Evolutionary conservation across 2,888 invertebrate genomes (phyloP), one percentile per base, ranked within the genome.

Genomic region (Sericinus montela): DNA sequence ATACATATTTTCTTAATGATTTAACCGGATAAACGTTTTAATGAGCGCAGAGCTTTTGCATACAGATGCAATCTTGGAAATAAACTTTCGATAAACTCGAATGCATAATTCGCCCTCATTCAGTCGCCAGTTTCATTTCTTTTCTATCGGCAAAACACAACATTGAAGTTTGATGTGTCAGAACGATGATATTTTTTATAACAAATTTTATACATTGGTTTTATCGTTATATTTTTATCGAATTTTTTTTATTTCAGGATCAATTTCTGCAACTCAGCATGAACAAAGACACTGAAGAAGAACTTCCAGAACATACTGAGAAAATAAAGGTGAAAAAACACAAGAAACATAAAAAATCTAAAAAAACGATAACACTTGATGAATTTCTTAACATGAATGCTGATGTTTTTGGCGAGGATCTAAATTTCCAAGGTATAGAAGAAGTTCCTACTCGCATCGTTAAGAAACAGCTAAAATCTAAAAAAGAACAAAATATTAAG

Each of bases 331-430:
- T 67, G 23, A 87, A 86, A 59, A 87, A 88, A 57, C 81, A 81
- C 52, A 87, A 86, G 56, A 87, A 87, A 61, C 85, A 82, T 52
- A 87, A 85, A 59, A 86, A 85, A 56, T 80, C 85, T 0, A 88
- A 87, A 57, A 87, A 86, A 54, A 51, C 88, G 8, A 89, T 89
- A 52, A 87, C 89, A 11, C 71, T 89, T 10, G 84, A 88, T 58
- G 85, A 89, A 55, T 89, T 89, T 52, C 58, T 89, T 15, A 87
- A 78, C 58, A 89, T 89, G 89, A 88, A 89, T 56, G 75, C 78
- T 58, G 88, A 89, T 59, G 83, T 89, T 1, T 89, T 89, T 65
- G 87, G 87, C 25, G 86, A 88, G 64, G 85, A 74, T 15, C 59
- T 87, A 47, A 80, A 87, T 61, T 74, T 86, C 54, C 81, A 88